Base-by-base conservation (phyloP, 2,888 invertebrate species). In the Drepanosiphum platanoidis region DNA sequence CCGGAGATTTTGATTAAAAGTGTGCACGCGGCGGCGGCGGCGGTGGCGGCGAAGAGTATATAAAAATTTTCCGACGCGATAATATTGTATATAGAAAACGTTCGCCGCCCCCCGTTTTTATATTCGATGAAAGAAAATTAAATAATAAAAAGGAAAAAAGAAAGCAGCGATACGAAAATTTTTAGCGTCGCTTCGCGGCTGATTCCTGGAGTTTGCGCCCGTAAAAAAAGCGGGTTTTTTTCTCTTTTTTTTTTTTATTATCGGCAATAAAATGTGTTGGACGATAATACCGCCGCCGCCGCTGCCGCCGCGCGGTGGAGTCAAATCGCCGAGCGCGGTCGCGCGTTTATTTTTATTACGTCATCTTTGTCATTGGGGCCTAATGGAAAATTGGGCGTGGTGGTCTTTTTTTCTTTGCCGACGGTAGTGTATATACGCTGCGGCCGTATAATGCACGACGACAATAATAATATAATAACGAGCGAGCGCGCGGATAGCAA, bases 331-430 rank as follows among this genome's bases (percentile, higher is more conserved):
- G 72, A n/a, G n/a, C 30, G 58, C 81, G 82, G 82, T 74, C 64
- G 82, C 72, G 82, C 83, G 83, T 83, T 83, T 75, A 83, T 83
- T 83, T 83, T 83, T 83, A 83, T 83, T 46, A 74, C 74, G 74
- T 83, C 83, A 75, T 74, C 83, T 83, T 83, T 52, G 83, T 75
- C 83, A 83, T 75, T 66, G 83, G 82, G 75, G 83, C 83, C 83
- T 83, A 83, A 83, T 83, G 83, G 83, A 83, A 83, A 83, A 74
- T 75, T 75, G 83, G 83, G 83, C 83, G 83, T 83, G 82, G 66
- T 39, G 7, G 70, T 70, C 13, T 66, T 64, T 58, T 71, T 61
- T 82, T 61, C n/a, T 83, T 66, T 15, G 42, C 42, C 75, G 46
- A 74, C n/a, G 42, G 82, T 72, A n/a, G n/a, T n/a, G n/a, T n/a